Evolutionary conservation across 2,888 invertebrate genomes (phyloP).

Genomic region (Caradrina clavipalpis): DNA sequence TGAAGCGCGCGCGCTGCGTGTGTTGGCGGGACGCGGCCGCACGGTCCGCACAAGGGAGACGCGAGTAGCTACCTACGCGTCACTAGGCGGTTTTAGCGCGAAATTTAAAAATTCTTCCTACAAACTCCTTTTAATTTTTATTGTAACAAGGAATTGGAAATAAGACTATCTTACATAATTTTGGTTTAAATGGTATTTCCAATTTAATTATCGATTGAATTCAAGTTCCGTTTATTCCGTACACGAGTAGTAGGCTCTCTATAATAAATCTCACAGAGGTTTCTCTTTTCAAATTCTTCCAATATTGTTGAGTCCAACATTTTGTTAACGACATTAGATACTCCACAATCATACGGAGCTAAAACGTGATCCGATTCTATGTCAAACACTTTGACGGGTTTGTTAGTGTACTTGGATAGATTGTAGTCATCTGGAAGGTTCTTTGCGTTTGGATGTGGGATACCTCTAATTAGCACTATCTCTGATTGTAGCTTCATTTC

Average conservation of each 20-base stretch:
- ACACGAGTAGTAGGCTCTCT: neutral
- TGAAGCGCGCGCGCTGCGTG: too few species aligned
- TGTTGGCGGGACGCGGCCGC: too few species aligned
- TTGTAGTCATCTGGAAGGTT: conserved; percentile 69
- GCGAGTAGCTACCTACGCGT: too few species aligned
- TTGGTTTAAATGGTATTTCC: too few species aligned
- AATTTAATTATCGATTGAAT: neutral
- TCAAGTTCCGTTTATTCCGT: neutral
- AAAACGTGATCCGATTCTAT: conserved; percentile 66
- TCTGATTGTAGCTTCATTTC: conserved; percentile 69
- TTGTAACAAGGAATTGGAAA: too few species aligned
- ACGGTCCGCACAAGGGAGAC: too few species aligned
- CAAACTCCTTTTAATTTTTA: too few species aligned
- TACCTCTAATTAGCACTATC: conserved; percentile 71
- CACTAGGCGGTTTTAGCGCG: too few species aligned
- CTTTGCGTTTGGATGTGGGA: conserved; percentile 61
- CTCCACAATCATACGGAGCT: conserved; percentile 67
- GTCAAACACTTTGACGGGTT: conserved; percentile 68
- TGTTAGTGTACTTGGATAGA: conserved; percentile 69
- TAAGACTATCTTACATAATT: too few species aligned
- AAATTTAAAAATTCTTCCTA: too few species aligned
- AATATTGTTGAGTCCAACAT: conserved; percentile 63
- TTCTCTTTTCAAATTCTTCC: conserved; percentile 66
- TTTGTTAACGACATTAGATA: conserved; percentile 71
- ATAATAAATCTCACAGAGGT: conserved; percentile 58